phyloP scores from a whole-genome alignment of 35 echinoderm and acorn worm species.

The Lytechinus pictus region DNA sequence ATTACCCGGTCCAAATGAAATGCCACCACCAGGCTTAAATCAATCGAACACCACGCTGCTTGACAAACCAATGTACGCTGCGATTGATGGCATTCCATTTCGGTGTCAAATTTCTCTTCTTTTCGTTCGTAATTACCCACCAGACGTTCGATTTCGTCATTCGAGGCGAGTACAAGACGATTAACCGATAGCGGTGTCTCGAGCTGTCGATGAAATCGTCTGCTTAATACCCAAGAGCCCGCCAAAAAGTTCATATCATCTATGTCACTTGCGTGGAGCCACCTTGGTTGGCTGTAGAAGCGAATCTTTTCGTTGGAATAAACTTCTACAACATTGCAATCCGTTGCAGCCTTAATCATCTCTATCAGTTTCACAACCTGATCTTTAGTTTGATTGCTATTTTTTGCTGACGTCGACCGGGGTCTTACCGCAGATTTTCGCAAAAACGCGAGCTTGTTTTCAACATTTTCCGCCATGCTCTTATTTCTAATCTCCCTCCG shows the following conservation, averaged over 20 bases:
- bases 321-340: not conserved
- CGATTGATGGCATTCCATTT: not conserved
- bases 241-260: conserved; percentile 24
- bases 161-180: conserved; percentile 1
- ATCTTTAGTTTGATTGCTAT: not conserved
- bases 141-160: conserved; percentile 37
- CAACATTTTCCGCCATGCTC: conserved; percentile 9
- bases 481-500: not conserved
- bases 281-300: conserved; percentile 38
- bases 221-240: conserved; percentile 26
- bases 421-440: not conserved
- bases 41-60: conserved; percentile 51
- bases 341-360: not conserved
- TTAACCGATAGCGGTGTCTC: not conserved
- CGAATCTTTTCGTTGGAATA: not conserved
- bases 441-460: not conserved
- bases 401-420: not conserved
- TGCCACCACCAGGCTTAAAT: conserved; percentile 65
- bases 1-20: conserved; percentile 80
- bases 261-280: conserved; percentile 40
- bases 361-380: not conserved
- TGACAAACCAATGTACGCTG: not conserved
- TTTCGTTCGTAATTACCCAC: conserved; percentile 23
- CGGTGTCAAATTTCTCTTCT: not conserved
- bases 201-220: conserved; percentile 36